Conservation (phyloP, 2,888 invertebrate genomes). For the Drosophila kuntzei region DNA sequence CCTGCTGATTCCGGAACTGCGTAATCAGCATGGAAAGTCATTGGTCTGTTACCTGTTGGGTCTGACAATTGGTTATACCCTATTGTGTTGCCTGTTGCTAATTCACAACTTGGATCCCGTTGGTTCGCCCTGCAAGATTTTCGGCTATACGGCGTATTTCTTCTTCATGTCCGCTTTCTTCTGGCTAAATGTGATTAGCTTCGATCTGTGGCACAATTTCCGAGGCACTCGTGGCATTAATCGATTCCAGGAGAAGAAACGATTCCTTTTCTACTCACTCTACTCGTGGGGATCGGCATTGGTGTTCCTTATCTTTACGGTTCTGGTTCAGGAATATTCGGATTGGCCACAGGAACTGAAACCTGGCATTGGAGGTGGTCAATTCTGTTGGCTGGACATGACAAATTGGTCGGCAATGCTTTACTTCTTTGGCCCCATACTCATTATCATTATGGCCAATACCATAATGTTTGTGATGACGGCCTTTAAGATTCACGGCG, state of each 20-base stretch:
- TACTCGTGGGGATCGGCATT: slow-evolving; percentile 84
- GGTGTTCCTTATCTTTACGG: slow-evolving; percentile 72
- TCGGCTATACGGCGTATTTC: slow-evolving; percentile 89
- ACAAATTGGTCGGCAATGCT: slow-evolving; percentile 82
- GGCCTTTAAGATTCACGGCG: slow-evolving; percentile 83
- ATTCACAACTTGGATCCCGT: slow-evolving; percentile 45
- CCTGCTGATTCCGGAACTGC: slow-evolving; percentile 89
- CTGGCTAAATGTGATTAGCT: slow-evolving; percentile 95
- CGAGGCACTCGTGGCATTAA: slow-evolving; percentile 82
- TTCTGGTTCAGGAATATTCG: slow-evolving; percentile 78
- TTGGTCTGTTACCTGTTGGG: slow-evolving; percentile 91
- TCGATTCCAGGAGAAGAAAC: slow-evolving; percentile 82
- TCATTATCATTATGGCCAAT: slow-evolving; percentile 82
- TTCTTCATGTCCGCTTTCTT: slow-evolving; percentile 93
- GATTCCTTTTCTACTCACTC: slow-evolving; percentile 82
- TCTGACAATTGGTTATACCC: slow-evolving; percentile 88
- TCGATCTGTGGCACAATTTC: slow-evolving; percentile 91
- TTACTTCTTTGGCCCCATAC: slow-evolving; percentile 83
- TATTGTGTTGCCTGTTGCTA: slow-evolving; percentile 85
- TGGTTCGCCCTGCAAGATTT: slow-evolving; percentile 63
- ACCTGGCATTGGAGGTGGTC: slow-evolving; percentile 87
- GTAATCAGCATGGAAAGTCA: slow-evolving; percentile 92
- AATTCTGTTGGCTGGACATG: slow-evolving; percentile 87
- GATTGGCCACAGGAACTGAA: slow-evolving; percentile 75
- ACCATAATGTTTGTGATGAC: slow-evolving; percentile 84